These are phyloP conservation scores for Daphoenositta chrysoptera DNA, from an alignment of 2,113 vertebrate species.

Conservation along the genomic window DNA sequence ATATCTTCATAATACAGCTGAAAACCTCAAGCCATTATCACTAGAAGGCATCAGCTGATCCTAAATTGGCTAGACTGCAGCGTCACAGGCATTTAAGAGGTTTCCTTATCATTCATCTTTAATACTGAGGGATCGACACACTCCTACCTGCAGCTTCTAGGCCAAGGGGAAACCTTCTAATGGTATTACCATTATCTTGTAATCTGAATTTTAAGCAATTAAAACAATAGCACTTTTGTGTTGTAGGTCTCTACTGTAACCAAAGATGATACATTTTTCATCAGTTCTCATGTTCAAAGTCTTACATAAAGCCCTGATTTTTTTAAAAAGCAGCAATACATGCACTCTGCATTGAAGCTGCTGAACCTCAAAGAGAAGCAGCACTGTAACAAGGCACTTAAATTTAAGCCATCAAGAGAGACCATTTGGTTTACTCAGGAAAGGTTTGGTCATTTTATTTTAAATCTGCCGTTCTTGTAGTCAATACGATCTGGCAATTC, in stretches of 20 bases:
- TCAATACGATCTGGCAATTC: constrained; percentile 14
- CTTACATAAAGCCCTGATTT: not conserved
- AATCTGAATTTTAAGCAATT: constrained; percentile 64
- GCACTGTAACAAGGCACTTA: not conserved
- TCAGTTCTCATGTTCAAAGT: not conserved
- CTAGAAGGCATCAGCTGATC: constrained; percentile 54
- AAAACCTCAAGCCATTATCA: constrained; percentile 59
- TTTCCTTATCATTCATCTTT: constrained; percentile 61
- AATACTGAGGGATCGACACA: constrained; percentile 51
- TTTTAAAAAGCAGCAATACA: not conserved
- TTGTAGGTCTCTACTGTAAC: not conserved
- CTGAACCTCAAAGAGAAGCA: not conserved
- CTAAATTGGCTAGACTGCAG: constrained; percentile 50
- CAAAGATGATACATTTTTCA: not conserved
- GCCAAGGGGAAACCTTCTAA: constrained; percentile 44
- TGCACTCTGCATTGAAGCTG: not conserved
- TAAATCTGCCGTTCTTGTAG: not conserved
- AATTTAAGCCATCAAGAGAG: not conserved
- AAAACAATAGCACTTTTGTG: constrained; percentile 44
- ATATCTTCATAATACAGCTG: constrained; percentile 59
- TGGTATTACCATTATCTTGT: constrained; percentile 62
- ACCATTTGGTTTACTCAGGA: not conserved
- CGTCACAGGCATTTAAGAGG: constrained; percentile 40
- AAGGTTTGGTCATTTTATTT: not conserved
- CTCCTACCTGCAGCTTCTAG: constrained; percentile 49